These are phyloP conservation scores for Clamator glandarius DNA, from an alignment of 2,797 vertebrate species.

Conservation along the genomic window DNA sequence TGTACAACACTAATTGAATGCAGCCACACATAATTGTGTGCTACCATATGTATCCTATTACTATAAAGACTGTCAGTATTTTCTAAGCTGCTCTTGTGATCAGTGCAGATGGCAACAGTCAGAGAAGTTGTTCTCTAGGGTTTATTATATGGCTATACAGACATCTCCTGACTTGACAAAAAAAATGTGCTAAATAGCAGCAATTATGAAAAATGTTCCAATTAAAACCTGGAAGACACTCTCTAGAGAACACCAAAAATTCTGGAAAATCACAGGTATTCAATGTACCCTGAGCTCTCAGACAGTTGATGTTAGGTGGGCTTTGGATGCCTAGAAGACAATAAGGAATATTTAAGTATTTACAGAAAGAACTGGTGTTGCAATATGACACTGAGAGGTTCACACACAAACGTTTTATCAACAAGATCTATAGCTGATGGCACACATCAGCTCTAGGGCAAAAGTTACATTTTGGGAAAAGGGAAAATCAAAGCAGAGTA, in stretches of 20 bases:
- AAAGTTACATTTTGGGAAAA: not conserved
- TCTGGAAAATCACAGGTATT: slow-evolving; percentile 21
- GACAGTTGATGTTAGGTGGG: not conserved
- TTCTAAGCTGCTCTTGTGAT: slow-evolving; percentile 76
- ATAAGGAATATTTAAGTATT: not conserved
- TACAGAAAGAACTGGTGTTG: not conserved
- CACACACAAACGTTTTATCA: not conserved
- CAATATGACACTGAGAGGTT: not conserved
- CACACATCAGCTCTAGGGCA: not conserved
- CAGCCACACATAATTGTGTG: slow-evolving; percentile 77
- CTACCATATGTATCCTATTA: slow-evolving; percentile 82
- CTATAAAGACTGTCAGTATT: slow-evolving; percentile 77
- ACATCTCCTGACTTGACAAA: slow-evolving; percentile 78
- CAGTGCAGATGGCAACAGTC: slow-evolving; percentile 80
- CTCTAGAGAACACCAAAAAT: not conserved
- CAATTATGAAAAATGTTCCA: slow-evolving; percentile 78
- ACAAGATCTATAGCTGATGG: not conserved
- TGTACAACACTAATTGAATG: slow-evolving; percentile 83
- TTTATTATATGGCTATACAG: slow-evolving; percentile 81
- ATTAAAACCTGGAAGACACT: slow-evolving; percentile 67
- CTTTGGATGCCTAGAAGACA: not conserved
- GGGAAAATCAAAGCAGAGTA: not conserved
- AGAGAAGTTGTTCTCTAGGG: slow-evolving; percentile 78
- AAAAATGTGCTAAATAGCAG: slow-evolving; percentile 77
- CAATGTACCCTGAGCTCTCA: not conserved